Percentiles rank a stretch among this genome's conserved stretches.
phyloP scores from a whole-genome alignment of 2,888 invertebrate genomes.

The Lycophotia porphyrea region DNA sequence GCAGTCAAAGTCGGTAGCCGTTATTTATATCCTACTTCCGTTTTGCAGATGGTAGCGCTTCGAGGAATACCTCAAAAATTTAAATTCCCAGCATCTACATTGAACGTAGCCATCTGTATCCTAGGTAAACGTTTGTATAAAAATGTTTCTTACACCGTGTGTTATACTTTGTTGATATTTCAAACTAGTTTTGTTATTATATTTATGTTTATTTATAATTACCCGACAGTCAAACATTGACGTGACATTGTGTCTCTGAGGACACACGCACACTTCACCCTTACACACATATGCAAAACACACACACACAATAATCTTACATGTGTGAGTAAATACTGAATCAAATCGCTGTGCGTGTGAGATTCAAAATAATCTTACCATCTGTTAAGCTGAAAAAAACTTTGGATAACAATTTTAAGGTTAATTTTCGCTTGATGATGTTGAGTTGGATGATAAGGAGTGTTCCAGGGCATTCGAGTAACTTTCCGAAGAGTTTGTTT shows the following conservation, averaged over 20 bases:
- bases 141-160: not conserved
- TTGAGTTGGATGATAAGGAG: slow-evolving; percentile 30
- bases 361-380: slow-evolving; percentile 43
- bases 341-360: slow-evolving; percentile 41
- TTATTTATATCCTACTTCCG: too few relatives aligned
- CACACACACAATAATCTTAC: not conserved
- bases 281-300: slow-evolving; percentile 7
- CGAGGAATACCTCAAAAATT: too few relatives aligned
- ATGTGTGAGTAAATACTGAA: slow-evolving; percentile 54
- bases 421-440: slow-evolving; percentile 34
- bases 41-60: too few relatives aligned
- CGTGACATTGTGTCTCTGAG: slow-evolving; percentile 14
- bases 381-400: slow-evolving; percentile 30
- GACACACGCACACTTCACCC: slow-evolving; percentile 20
- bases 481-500: slow-evolving; percentile 72
- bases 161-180: not conserved
- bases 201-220: not conserved
- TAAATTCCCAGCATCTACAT: too few relatives aligned
- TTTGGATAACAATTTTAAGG: not conserved
- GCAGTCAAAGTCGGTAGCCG: too few relatives aligned
- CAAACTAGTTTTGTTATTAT: slow-evolving; percentile 1
- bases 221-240: slow-evolving; percentile 9
- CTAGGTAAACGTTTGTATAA: too few relatives aligned
- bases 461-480: slow-evolving; percentile 66
- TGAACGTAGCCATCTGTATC: too few relatives aligned